A percentile compares a stretch with the other conserved stretches of the same genome.
Evolutionary conservation across 1,140 invertebrate genomes (phyloP).

Genomic region (Saccostrea cuccullata): DNA sequence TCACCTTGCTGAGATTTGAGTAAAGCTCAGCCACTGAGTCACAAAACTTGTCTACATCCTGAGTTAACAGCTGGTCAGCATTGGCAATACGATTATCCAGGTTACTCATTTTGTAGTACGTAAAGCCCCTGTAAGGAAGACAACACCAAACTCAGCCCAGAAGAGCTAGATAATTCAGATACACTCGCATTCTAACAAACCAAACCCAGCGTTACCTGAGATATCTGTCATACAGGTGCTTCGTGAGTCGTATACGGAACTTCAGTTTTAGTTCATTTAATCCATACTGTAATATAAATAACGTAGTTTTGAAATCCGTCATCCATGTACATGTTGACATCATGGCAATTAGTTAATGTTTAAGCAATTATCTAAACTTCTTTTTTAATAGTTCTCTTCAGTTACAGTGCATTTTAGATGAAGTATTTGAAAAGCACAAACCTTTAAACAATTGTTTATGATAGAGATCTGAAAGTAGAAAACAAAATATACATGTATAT

Average conservation of each 20-base stretch:
- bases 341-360: not conserved
- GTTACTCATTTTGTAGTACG: slow-evolving; percentile 98
- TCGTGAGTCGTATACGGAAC: slow-evolving; percentile 92
- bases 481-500: slow-evolving; percentile 52
- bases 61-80: slow-evolving; percentile 96
- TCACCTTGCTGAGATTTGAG: slow-evolving; percentile 95
- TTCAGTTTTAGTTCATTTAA: slow-evolving; percentile 95
- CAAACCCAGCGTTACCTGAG: slow-evolving; percentile 85
- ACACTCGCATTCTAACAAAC: too few relatives aligned
- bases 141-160: not conserved
- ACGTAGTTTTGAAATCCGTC: not conserved
- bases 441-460: slow-evolving; percentile 94
- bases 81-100: slow-evolving; percentile 96
- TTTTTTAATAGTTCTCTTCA: too few relatives aligned
- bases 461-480: slow-evolving; percentile 83
- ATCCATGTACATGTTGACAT: not conserved
- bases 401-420: not conserved
- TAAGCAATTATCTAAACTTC: too few relatives aligned
- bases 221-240: slow-evolving; percentile 93
- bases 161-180: too few relatives aligned
- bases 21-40: slow-evolving; percentile 96
- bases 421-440: slow-evolving; percentile 68
- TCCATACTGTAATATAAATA: slow-evolving; percentile 84
- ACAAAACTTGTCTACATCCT: slow-evolving; percentile 98
- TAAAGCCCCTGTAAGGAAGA: slow-evolving; percentile 88